A percentile compares a stretch with the other conserved stretches of the same genome.
These are phyloP conservation scores for Peromyscus maniculatus DNA, from an alignment of 2,113 vertebrate genomes.

Conservation along the genomic window DNA sequence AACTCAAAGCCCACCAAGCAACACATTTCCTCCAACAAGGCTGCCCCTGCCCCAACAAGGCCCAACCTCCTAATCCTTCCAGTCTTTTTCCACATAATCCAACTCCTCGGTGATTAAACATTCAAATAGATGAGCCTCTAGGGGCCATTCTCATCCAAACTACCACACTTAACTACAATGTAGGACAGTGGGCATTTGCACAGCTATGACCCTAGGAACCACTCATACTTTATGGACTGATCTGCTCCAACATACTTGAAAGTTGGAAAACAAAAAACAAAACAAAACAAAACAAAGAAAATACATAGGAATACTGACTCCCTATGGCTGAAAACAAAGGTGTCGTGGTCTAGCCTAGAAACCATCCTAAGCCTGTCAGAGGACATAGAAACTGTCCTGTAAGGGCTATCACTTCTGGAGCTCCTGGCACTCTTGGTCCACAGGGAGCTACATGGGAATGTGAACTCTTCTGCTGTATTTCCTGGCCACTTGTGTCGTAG, in stretches of 20 bases:
- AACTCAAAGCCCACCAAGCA: neutral
- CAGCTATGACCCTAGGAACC: neutral
- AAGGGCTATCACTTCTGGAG: neutral
- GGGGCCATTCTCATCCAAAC: neutral
- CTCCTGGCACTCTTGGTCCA: neutral
- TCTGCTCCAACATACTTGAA: neutral
- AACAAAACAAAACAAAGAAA: neutral
- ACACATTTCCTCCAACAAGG: neutral
- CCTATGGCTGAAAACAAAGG: too few relatives aligned
- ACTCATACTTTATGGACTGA: neutral
- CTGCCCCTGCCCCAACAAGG: neutral
- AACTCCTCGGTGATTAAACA: neutral
- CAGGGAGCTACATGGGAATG: fast-evolving
- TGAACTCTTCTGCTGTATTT: neutral
- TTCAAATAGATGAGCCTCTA: neutral
- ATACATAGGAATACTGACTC: neutral
- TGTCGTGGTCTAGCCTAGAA: neutral
- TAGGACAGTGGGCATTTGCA: neutral
- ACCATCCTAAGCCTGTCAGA: too few relatives aligned
- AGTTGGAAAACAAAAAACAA: neutral
- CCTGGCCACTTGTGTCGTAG: neutral
- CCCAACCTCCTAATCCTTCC: neutral
- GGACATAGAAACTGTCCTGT: neutral
- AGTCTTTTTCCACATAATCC: neutral
- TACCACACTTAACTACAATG: neutral